These are phyloP conservation scores for Dasypogon diadema DNA, from an alignment of 2,888 invertebrate genomes.

Conservation along the genomic window DNA sequence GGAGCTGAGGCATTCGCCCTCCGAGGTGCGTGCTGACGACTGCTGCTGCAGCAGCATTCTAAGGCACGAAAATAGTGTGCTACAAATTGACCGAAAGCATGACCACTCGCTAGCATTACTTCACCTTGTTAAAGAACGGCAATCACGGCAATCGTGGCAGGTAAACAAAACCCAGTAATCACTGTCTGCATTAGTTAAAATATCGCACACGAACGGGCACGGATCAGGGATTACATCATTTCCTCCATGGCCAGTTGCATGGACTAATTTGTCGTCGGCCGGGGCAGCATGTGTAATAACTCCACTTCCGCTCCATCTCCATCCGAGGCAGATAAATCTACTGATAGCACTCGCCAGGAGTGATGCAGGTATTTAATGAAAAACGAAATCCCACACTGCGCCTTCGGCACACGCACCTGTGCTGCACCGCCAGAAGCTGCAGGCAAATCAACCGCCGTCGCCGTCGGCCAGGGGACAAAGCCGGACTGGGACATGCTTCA, in stretches of 20 bases:
- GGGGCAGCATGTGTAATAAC: slow-evolving; percentile 10
- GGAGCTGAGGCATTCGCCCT: neutral
- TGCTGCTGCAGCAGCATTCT: neutral
- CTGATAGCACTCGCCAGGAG: slow-evolving; percentile 20
- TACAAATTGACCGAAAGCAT: slow-evolving; percentile 1
- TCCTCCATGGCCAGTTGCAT: slow-evolving; percentile 48
- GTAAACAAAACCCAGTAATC: slow-evolving; percentile 33
- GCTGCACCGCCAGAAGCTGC: neutral
- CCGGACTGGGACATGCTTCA: slow-evolving; percentile 49
- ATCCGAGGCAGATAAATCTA: slow-evolving; percentile 10
- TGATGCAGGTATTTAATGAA: slow-evolving; percentile 15
- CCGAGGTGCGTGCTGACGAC: neutral
- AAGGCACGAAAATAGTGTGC: neutral
- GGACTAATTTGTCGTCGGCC: slow-evolving; percentile 40
- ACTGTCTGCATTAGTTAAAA: neutral
- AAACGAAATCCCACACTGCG: slow-evolving; percentile 38
- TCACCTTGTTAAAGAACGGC: slow-evolving; percentile 25
- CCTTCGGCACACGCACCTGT: neutral
- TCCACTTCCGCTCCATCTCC: slow-evolving; percentile 47
- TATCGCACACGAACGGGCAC: slow-evolving; percentile 12
- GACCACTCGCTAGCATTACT: neutral
- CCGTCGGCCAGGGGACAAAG: no score
- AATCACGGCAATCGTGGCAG: slow-evolving; percentile 4
- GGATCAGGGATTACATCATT: slow-evolving; percentile 19
- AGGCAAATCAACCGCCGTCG: neutral